Conservation (phyloP, 2,113 vertebrate species). For the Athene noctua region DNA sequence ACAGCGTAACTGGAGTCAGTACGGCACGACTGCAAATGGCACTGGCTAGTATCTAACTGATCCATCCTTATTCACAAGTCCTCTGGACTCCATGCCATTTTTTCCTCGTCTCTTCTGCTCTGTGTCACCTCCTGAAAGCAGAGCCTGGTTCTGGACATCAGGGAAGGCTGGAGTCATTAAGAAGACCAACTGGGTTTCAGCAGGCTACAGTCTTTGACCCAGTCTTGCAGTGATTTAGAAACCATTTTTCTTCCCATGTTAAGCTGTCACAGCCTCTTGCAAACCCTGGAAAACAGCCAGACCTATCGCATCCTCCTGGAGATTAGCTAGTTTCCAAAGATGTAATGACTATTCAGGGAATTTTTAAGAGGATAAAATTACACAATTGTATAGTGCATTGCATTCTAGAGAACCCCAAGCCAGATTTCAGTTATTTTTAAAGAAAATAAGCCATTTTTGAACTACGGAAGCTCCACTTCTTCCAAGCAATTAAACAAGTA, state of each 20-base stretch:
- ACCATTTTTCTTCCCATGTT: neutral
- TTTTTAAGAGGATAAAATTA: slow-evolving; percentile 43
- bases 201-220: neutral
- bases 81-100: accelerated
- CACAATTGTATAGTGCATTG: neutral
- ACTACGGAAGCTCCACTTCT: slow-evolving; percentile 39
- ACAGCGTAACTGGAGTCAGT: neutral
- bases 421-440: slow-evolving; percentile 57
- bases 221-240: neutral
- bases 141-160: neutral
- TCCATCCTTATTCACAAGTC: neutral
- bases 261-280: neutral
- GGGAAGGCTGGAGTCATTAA: neutral
- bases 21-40: neutral
- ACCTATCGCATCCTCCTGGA: neutral
- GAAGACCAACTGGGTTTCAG: neutral
- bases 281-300: neutral
- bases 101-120: neutral
- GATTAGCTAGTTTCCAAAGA: slow-evolving; percentile 38
- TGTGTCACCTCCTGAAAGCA: neutral
- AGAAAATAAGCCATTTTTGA: slow-evolving; percentile 46
- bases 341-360: slow-evolving; percentile 34
- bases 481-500: slow-evolving; percentile 62
- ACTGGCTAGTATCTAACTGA: neutral
- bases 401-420: neutral